Base-by-base conservation (phyloP, 2,113 vertebrate genomes). In the Benitochromis conjunctus region DNA sequence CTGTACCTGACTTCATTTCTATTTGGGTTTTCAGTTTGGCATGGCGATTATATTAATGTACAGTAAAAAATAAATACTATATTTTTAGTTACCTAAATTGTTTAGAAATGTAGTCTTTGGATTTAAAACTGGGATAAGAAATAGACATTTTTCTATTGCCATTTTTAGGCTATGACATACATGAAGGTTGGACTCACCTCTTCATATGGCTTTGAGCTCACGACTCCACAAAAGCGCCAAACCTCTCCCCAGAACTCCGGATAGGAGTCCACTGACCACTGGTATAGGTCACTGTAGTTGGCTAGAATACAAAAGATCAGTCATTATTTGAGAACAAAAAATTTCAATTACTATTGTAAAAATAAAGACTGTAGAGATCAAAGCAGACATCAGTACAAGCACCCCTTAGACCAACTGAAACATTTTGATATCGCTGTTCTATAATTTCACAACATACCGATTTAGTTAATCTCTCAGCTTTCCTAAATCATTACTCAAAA, bases 171-270 rank as follows among this genome's bases (percentile, higher is more conserved):
- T 13, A 53, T n/a, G 16, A n/a, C 10, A 12, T 76, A 13, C 7
- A 51, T 6, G 11, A 53, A 6, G 12, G 51, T 13, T 4, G 5
- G 3, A 82, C 97, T 93, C 87, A 99, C 99, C 97, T 99, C 97
- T 1, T 98, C 97, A 1, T 98, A 99, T 3, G 93, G 94, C 86
- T 91, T 95, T 1, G 99, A 99, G 79, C 93, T 96, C 31, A 97
- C 3, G 0, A 99, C 94, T 4, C 97, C 97, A 18, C 98, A 97
- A 95, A 97, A 99, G 26, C 96, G 96, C 98, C 98, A 99, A 91
- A 99, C 97, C 13, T 98, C 95, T 0, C 94, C 96, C 99, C 99
- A 99, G 92, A 99, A 99, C 88, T 99, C 98, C 0, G 97, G 56
- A 80, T 97, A 99, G 7, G 91, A 97, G 62, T 97, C 96, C 88